Evolutionary conservation across 2,888 invertebrate genomes (phyloP), one percentile per base, ranked within the genome.

Genomic region (Dynastes hyllus): DNA sequence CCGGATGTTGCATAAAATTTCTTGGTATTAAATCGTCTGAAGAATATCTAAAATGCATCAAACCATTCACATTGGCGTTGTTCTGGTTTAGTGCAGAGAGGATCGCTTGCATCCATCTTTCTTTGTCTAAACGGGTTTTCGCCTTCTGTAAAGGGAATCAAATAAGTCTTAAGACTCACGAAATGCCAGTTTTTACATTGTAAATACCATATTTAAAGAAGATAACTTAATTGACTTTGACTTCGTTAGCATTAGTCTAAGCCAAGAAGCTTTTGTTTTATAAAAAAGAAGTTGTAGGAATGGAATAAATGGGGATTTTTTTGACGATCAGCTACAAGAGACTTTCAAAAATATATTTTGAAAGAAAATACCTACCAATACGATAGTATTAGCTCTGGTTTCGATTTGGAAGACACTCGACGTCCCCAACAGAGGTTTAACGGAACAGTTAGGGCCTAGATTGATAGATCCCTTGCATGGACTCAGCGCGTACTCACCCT

Each of bases 381-480:
- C 88, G 13, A 90, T 86, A 5, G 89, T 88, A 78, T 88, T 89
- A 9, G 89, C 87, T 81, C 90, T 86, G 9, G 90, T 90, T 80
- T 89, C 87, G 27, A 91, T 88, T 82, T 90, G 90, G 81, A 90
- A 89, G 8, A 86, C 85, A 45, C 87, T 86, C 29, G 84, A 78
- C 0, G 87, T 85, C 8, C 87, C 84, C 0, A 84, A 77, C 32
- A 85, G 85, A 2, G 90, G 90, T 73, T 89, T 87, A 13, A 91
- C 87, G 75, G 86, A 88, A 69, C 89, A 89, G 0, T 89, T 90
- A 9, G 90, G 87, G 11, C 90, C 90, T 83, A 91, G 87, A 83
- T 89, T 91, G 53, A 91, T 89, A 1, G 91, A 90, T 2, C 91
- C 91, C 83, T 90, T 88, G 81, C 90, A 91, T 0, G 91, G 90